Evolutionary conservation across 1,140 invertebrate species (phyloP).

Genomic region (Phenacoccus solenopsis): DNA sequence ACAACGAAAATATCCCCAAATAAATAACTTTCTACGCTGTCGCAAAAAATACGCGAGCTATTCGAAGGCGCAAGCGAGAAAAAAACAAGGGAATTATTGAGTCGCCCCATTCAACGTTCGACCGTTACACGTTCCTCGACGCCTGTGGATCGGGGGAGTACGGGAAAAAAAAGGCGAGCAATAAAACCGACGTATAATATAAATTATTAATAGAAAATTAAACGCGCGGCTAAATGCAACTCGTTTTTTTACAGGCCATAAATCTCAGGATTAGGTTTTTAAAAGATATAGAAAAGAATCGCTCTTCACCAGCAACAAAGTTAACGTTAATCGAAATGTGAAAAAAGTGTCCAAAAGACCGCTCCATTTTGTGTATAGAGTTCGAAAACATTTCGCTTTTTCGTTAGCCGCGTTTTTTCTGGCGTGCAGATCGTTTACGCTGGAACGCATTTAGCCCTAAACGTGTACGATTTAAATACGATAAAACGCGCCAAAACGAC

Average conservation of each 20-base stretch:
- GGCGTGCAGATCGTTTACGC: too few relatives aligned
- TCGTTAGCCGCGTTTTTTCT: too few relatives aligned
- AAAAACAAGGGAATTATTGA: background rate
- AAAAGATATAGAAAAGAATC: slow-evolving; percentile 3
- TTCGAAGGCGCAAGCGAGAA: background rate
- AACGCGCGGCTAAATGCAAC: background rate
- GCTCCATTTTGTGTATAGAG: too few relatives aligned
- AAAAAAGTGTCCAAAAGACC: background rate
- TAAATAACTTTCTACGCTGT: background rate
- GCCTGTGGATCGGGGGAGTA: too few relatives aligned
- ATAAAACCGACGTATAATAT: background rate
- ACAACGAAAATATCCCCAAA: background rate
- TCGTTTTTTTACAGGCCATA: slow-evolving; percentile 1
- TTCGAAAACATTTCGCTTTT: too few relatives aligned
- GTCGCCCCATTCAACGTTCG: background rate
- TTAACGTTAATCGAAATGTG: background rate
- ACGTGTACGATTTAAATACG: too few relatives aligned
- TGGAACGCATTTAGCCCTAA: too few relatives aligned
- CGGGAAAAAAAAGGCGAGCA: background rate
- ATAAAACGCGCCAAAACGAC: too few relatives aligned
- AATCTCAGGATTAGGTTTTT: background rate
- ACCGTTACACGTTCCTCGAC: too few relatives aligned
- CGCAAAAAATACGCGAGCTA: background rate
- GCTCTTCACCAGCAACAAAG: background rate
- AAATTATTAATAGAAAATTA: slow-evolving; percentile 4